Base-by-base conservation (phyloP, 2,888 invertebrate species). In the Philereme transversata region DNA sequence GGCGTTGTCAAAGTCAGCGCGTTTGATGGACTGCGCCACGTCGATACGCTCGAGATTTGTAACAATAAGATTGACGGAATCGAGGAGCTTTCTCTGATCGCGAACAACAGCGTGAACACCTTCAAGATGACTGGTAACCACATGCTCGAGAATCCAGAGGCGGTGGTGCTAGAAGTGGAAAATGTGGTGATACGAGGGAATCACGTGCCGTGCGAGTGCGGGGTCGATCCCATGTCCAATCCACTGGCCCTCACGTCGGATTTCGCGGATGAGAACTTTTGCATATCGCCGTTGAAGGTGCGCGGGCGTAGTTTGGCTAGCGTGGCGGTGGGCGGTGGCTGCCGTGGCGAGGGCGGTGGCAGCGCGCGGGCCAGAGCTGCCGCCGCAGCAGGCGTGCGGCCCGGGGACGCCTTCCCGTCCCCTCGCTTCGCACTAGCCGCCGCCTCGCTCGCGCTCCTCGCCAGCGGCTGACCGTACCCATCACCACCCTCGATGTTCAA, bases 191-290 rank as follows among this genome's bases (percentile, higher is more conserved):
- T 97, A 75, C 91, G 94, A 60, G 94, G 95, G 51, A 97, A 97
- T 84, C 97, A 97, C 79, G 95, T 97, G 80, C 97, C 97, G 3
- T 97, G 97, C 83, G 97, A 97, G 85, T 97, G 97, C 78, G 97
- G 96, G 72, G 96, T 96, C 76, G 95, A 96, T 60, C 93, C 97
- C 40, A 89, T 97, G 56, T 95, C 95, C 58, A 96, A 96, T 65
- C 96, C 97, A 43, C 88, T 97, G 67, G 96, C 95, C 33, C 94
- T 96, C 64, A 88, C 89, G 52, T 86, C 87, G 61, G 95, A 95
- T 62, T 96, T 97, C 77, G 92, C 95, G 63, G 93, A 94, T 60
- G 95, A 95, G 74, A 97, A 97, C 86, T 96, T 94, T 83, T 97
- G 97, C 90, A 97, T 97, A 79, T 97, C 97, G 11, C 97, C 97